phyloP scores from a whole-genome alignment of 2,113 vertebrate genomes.

The Zingel zingel region DNA sequence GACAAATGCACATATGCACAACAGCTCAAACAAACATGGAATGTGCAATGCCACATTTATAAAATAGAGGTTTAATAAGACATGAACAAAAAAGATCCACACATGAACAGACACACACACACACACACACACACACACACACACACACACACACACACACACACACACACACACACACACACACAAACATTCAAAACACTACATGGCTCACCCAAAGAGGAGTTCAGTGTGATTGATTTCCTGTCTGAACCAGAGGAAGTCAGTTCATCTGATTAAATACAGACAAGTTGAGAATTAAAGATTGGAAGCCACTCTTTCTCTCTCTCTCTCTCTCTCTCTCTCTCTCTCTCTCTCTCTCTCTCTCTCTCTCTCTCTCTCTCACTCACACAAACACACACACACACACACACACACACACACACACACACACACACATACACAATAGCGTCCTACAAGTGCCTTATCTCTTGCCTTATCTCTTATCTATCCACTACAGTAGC shows the following conservation, averaged over 20 bases:
- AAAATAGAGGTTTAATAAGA: not conserved
- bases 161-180: not conserved
- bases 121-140: not conserved
- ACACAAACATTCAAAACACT: not conserved
- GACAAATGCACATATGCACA: not conserved
- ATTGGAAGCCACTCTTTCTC: conserved; percentile 41
- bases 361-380: not conserved
- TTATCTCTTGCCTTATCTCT: conserved; percentile 62
- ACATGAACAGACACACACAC: not conserved
- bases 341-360: conserved; percentile 11
- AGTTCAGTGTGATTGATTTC: conserved; percentile 59
- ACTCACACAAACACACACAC: not conserved
- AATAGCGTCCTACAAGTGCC: conserved; percentile 36
- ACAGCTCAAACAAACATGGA: not conserved
- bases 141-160: not conserved
- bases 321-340: not conserved
- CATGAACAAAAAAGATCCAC: not conserved
- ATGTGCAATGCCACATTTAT: not conserved
- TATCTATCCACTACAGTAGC: conserved; percentile 47
- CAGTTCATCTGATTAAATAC: conserved; percentile 68
- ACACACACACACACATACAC: conserved; percentile 13
- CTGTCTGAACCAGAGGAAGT: conserved; percentile 61
- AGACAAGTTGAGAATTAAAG: conserved; percentile 69
- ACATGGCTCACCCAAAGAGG: conserved; percentile 24
- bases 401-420: conserved; percentile 4